Conservation (phyloP, 2,888 invertebrate genomes). For the Eristalis arbustorum region DNA sequence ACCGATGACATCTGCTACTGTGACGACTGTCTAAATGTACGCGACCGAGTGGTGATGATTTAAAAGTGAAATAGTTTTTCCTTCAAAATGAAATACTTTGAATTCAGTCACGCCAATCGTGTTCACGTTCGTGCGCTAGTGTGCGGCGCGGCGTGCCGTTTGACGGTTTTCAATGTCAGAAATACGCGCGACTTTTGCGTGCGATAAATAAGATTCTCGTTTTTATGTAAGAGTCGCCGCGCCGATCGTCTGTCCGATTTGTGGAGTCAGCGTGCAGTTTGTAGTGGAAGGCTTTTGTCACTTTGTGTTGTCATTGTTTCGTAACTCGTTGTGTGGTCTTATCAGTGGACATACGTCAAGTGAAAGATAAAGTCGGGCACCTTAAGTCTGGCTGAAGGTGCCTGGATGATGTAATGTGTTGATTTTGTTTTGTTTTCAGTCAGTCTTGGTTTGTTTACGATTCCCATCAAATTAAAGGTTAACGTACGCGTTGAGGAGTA, state of each 20-base stretch:
- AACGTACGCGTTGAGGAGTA: not conserved
- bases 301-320: not conserved
- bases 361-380: not conserved
- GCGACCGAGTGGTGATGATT: constrained; percentile 56
- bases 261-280: not conserved
- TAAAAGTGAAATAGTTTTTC: not conserved
- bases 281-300: not conserved
- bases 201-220: not conserved
- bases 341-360: constrained; percentile 16
- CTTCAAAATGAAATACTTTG: constrained; percentile 26
- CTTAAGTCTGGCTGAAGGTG: not conserved
- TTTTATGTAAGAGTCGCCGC: constrained; percentile 14
- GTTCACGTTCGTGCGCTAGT: not conserved
- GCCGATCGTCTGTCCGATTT: not conserved
- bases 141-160: not conserved
- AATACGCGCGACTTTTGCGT: not conserved
- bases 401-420: not conserved
- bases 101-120: constrained; percentile 1
- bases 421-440: not conserved
- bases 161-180: constrained; percentile 49
- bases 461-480: constrained; percentile 13
- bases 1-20: constrained; percentile 88
- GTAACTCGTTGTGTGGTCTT: constrained; percentile 3
- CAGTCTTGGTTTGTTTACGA: not conserved
- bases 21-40: constrained; percentile 85